Evolutionary conservation across 2,888 invertebrate genomes (phyloP), one percentile per base, ranked within the genome.

Genomic region (Drosophila algonquin): DNA sequence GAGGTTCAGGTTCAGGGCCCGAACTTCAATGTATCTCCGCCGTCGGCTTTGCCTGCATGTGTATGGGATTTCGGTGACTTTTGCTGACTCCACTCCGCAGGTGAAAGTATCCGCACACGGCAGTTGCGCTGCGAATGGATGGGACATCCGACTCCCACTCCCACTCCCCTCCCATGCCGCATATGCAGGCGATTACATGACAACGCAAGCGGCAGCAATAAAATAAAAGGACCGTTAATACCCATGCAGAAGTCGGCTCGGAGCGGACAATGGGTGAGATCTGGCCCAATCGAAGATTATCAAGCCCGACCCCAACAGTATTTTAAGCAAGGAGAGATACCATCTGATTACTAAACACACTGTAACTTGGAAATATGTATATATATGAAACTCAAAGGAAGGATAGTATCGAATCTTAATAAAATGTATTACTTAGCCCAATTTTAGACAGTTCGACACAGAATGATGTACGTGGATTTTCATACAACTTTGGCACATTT

Each of bases 61-160:
- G 69, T 70, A 72, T 27, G 63, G 72, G 63, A 59, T 71, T 58
- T 55, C 71, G 50, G 32, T 52, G 30, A 12, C 52, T 35, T 65
- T 70, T 76, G 79, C 83, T 77, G 75, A 77, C 68, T 30, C 40
- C 18, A 77, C 68, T 30, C 40, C 21, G 74, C 81, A 86, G 86
- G 79, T 86, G 86, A 78, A 76, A 78, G 79, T 63, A 71, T 62
- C 54, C 18, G 54, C 35, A n/a, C 58, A 50, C 35, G 50, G 9
- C 44, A 64, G 51, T 57, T 8, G 51, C 30, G 51, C 55, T 8
- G 51, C 30, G 50, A 32, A 59, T 45, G 54, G 46, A 56, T 45
- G 65, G 45, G 48, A 40, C 61, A 57, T 65, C 27, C 58, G 53
- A 56, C 24, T 24, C 5, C 24, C 24, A 30, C 30, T 30, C 30